phyloP scores from a whole-genome alignment of 2,113 vertebrate genomes.

The Callorhinus ursinus region DNA sequence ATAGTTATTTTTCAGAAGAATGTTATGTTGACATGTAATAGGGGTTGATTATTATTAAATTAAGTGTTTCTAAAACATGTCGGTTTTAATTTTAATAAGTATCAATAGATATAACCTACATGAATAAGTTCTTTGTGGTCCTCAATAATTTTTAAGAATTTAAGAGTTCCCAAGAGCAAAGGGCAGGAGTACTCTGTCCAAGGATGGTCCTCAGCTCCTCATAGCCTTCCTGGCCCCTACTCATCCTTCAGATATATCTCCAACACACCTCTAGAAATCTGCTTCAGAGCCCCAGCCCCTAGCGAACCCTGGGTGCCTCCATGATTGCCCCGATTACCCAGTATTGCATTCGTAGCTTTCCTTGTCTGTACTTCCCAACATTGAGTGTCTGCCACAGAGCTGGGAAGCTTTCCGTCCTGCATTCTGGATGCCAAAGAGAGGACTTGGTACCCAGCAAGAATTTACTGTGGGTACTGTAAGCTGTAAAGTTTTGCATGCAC shows the following conservation, averaged over 20 bases:
- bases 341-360: not conserved
- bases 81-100: not conserved
- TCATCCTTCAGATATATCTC: not conserved
- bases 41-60: not conserved
- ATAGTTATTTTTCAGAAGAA: conserved; percentile 24
- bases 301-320: not conserved
- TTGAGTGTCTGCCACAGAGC: not conserved
- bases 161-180: not conserved
- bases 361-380: not conserved
- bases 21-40: not conserved
- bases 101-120: not conserved
- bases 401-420: not conserved
- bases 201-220: not conserved
- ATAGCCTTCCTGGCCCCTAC: not conserved
- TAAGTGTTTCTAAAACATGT: not conserved
- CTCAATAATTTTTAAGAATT: not conserved
- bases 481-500: not conserved
- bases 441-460: not conserved
- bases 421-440: not conserved
- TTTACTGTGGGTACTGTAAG: not conserved
- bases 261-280: not conserved
- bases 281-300: not conserved
- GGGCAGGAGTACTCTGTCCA: too few relatives aligned
- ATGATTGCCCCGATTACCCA: fast-evolving
- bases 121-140: not conserved